Percentiles rank a stretch among this genome's conserved stretches.
Evolutionary conservation across 2,797 vertebrate species (phyloP).

Genomic region (Etheostoma perlongum): DNA sequence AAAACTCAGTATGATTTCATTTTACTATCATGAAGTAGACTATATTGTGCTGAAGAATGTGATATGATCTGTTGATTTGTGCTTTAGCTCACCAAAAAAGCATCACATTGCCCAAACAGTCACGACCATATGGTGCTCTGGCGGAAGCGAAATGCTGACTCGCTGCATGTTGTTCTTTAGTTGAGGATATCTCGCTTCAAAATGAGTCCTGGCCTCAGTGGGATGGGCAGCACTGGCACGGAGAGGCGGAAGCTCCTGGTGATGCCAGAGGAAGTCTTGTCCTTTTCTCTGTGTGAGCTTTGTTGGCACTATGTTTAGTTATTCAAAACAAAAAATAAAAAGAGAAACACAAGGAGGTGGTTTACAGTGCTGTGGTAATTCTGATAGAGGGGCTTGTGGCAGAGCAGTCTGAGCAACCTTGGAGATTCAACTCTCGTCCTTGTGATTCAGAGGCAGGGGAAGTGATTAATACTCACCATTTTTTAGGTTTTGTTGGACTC

Average conservation of each 20-base stretch:
- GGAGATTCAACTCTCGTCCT: slow-evolving; percentile 46
- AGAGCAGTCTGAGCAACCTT: slow-evolving; percentile 60
- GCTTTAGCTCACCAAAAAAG: slow-evolving; percentile 42
- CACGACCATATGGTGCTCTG: slow-evolving; percentile 76
- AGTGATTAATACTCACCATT: slow-evolving; percentile 19
- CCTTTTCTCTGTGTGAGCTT: slow-evolving; percentile 74
- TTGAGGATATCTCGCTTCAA: slow-evolving; percentile 56
- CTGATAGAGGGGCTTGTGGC: slow-evolving; percentile 57
- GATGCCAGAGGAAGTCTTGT: slow-evolving; percentile 81
- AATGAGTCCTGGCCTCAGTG: slow-evolving; percentile 72
- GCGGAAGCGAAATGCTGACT: slow-evolving; percentile 72
- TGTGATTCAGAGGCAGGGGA: slow-evolving; percentile 38
- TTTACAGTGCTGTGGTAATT: slow-evolving; percentile 51
- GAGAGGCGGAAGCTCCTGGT: slow-evolving; percentile 82
- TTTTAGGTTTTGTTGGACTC: slow-evolving; percentile 26
- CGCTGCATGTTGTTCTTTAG: slow-evolving; percentile 65
- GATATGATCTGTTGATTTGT: slow-evolving; percentile 21
- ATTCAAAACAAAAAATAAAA: slow-evolving; percentile 56
- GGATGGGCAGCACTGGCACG: slow-evolving; percentile 77
- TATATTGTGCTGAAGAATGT: slow-evolving; percentile 6
- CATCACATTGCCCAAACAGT: slow-evolving; percentile 51
- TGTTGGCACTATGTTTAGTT: slow-evolving; percentile 67
- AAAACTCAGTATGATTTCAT: not conserved
- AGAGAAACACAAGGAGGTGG: slow-evolving; percentile 45
- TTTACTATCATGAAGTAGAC: not conserved